Evolutionary conservation across 2,888 invertebrate species (phyloP).

Genomic region (Coleophora deauratella): DNA sequence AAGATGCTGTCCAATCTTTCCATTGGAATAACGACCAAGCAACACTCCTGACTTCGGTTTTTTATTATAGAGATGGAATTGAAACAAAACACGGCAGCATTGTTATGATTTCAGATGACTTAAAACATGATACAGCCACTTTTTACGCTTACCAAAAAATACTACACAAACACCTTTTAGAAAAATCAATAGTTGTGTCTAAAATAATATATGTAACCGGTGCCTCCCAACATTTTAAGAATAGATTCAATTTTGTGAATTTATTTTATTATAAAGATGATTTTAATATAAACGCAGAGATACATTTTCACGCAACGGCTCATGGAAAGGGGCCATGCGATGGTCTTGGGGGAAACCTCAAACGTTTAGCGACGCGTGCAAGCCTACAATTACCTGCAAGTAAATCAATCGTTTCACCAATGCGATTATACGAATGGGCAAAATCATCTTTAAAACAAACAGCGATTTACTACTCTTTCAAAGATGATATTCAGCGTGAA

Average conservation of each 20-base stretch:
- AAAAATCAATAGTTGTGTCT: neutral
- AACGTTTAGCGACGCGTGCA: slow-evolving; percentile 6
- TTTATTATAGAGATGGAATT: slow-evolving; percentile 9
- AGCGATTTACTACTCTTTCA: slow-evolving; percentile 6
- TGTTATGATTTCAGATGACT: slow-evolving; percentile 15
- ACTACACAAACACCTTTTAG: slow-evolving; percentile 3
- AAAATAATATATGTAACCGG: slow-evolving; percentile 7
- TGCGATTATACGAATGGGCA: slow-evolving; percentile 10
- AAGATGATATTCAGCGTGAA: slow-evolving; percentile 2
- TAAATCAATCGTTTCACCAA: slow-evolving; percentile 3
- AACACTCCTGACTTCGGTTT: slow-evolving; percentile 10
- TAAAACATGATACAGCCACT: slow-evolving; percentile 16
- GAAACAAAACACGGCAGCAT: slow-evolving; percentile 13
- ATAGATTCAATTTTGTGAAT: slow-evolving; percentile 13
- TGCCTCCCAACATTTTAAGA: slow-evolving; percentile 16
- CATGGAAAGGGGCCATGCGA: slow-evolving; percentile 10
- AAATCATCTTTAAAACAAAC: slow-evolving; percentile 7
- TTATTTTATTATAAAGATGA: slow-evolving; percentile 7
- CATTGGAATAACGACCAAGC: slow-evolving; percentile 12
- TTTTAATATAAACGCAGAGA: slow-evolving; percentile 8
- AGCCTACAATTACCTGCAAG: slow-evolving; percentile 7
- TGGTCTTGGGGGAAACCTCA: slow-evolving; percentile 4
- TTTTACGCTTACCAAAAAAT: slow-evolving; percentile 13
- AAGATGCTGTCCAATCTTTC: slow-evolving; percentile 12
- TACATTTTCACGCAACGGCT: slow-evolving; percentile 10